These are phyloP conservation scores for Adelges cooleyi DNA, from an alignment of 1,140 invertebrate species.

Conservation along the genomic window DNA sequence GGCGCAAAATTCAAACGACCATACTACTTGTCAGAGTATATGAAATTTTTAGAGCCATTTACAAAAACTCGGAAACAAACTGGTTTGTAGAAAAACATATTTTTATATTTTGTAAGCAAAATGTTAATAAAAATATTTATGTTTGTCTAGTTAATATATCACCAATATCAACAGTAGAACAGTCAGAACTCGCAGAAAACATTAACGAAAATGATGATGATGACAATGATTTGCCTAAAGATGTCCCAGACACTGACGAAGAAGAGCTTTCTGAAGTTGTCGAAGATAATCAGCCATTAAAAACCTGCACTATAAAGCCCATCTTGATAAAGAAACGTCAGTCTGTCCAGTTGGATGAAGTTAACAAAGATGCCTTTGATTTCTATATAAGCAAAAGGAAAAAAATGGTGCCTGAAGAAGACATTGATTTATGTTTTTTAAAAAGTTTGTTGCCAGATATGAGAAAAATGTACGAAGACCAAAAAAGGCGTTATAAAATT, in stretches of 20 bases:
- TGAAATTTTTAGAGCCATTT: slow-evolving; percentile 10
- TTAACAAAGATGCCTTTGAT: background rate
- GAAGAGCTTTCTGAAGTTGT: no score
- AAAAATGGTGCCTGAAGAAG: no score
- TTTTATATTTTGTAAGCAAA: no score
- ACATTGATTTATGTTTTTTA: no score
- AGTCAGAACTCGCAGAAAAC: no score
- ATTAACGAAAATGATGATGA: background rate
- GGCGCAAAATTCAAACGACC: no score
- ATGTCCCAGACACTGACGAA: background rate
- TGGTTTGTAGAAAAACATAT: background rate
- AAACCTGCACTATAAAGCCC: background rate
- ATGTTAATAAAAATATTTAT: background rate
- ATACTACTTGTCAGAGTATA: no score
- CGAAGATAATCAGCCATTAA: background rate
- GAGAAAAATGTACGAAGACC: no score
- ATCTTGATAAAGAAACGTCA: background rate
- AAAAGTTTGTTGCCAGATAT: no score
- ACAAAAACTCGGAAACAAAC: slow-evolving; percentile 1
- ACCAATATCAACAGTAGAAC: no score
- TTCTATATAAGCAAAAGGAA: background rate
- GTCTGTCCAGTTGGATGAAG: background rate
- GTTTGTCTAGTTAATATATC: background rate
- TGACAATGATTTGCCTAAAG: background rate
- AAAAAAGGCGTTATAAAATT: no score